These are phyloP conservation scores for Trachymyrmex septentrionalis DNA, from an alignment of 1,140 invertebrate genomes.

Conservation along the genomic window DNA sequence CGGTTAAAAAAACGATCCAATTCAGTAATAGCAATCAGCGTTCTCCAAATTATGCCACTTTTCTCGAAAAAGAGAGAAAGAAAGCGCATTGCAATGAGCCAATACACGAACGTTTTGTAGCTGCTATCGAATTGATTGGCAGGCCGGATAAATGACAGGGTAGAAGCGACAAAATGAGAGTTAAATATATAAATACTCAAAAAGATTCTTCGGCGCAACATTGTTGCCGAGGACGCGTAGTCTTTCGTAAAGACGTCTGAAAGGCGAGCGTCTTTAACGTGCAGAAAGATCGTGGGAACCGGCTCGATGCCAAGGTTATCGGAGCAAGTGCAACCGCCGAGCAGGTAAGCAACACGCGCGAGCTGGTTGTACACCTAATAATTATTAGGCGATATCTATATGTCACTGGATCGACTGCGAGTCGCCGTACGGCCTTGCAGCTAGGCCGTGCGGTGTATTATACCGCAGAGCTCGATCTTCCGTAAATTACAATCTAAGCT, in stretches of 20 bases:
- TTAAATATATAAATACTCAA: background rate
- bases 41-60: conserved; percentile 26
- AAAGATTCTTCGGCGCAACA: background rate
- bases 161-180: background rate
- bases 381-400: conserved; percentile 61
- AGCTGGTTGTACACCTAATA: conserved; percentile 32
- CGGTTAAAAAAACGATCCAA: conserved; percentile 20
- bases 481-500: conserved; percentile 42
- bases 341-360: conserved; percentile 22
- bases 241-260: conserved; percentile 32
- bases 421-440: conserved; percentile 38
- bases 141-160: conserved; percentile 12
- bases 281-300: conserved; percentile 68
- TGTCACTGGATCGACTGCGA: conserved; percentile 39
- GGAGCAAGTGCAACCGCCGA: conserved; percentile 49
- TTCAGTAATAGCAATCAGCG: conserved; percentile 20
- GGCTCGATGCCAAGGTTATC: conserved; percentile 62
- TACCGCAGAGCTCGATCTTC: conserved; percentile 39
- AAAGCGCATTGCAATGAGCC: background rate
- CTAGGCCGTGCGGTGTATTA: conserved; percentile 15
- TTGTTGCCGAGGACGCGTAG: background rate
- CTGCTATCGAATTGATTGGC: conserved; percentile 21
- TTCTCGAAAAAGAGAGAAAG: conserved; percentile 15
- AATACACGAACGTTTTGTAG: background rate
- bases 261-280: conserved; percentile 42